Evolutionary conservation across 2,888 invertebrate species (phyloP).

Genomic region (Axea sp.): DNA sequence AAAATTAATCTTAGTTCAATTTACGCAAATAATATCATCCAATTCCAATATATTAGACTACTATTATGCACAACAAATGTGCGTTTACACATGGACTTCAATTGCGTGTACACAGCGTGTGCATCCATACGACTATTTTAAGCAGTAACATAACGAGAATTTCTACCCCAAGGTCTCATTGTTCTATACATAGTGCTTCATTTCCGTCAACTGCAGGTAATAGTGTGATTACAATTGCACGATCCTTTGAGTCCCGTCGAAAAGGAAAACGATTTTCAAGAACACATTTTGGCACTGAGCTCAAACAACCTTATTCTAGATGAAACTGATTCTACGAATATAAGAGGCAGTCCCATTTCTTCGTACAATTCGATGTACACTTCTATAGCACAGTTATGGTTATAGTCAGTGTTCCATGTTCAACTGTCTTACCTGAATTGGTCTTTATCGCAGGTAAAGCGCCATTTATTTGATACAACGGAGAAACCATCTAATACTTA

Average conservation of each 20-base stretch:
- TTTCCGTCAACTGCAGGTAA: slow-evolving; percentile 52
- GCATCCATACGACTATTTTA: slow-evolving; percentile 14
- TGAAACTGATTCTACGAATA: slow-evolving; percentile 52
- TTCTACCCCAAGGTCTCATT: slow-evolving; percentile 26
- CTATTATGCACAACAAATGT: slow-evolving; percentile 37
- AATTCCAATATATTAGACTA: slow-evolving; percentile 20
- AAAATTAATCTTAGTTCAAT: slow-evolving; percentile 20
- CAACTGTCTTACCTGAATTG: slow-evolving; percentile 24
- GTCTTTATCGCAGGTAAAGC: slow-evolving; percentile 29
- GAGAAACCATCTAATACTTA: slow-evolving; percentile 44
- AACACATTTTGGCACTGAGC: slow-evolving; percentile 4
- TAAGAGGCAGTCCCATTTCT: slow-evolving; percentile 30
- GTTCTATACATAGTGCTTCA: slow-evolving; percentile 36
- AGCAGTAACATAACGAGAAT: slow-evolving; percentile 24
- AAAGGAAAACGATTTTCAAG: slow-evolving; percentile 52
- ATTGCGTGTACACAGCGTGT: slow-evolving; percentile 10
- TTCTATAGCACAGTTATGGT: slow-evolving; percentile 62
- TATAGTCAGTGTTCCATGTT: slow-evolving; percentile 53
- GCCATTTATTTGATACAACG: slow-evolving; percentile 53
- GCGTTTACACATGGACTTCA: slow-evolving; percentile 28
- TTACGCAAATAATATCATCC: slow-evolving; percentile 23
- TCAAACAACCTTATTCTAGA: slow-evolving; percentile 29
- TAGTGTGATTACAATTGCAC: slow-evolving; percentile 48
- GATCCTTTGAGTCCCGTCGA: slow-evolving; percentile 39
- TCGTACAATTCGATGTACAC: slow-evolving; percentile 32